Evolutionary conservation across 92 coral and sea anemone genomes (phyloP).

Genomic region (Actinostola sp.): DNA sequence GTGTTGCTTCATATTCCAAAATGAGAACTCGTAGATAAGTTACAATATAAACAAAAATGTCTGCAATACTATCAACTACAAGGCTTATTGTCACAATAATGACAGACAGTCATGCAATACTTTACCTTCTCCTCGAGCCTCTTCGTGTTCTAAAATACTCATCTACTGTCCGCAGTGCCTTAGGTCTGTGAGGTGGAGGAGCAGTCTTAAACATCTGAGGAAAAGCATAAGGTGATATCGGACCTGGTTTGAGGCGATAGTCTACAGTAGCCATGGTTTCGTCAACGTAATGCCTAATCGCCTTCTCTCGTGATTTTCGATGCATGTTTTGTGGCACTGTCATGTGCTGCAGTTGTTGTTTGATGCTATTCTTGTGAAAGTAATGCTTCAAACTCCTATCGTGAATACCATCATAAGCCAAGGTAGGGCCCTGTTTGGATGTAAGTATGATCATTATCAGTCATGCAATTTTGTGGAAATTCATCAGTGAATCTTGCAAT

Average conservation of each 20-base stretch:
- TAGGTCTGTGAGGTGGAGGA: conserved; percentile 84
- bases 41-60: no score
- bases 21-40: no score
- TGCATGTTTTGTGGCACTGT: conserved; percentile 50
- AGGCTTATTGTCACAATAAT: no score
- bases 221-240: conserved; percentile 87
- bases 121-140: conserved; percentile 80
- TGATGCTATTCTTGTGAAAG: conserved; percentile 63
- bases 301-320: conserved; percentile 64
- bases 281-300: conserved; percentile 75
- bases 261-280: conserved; percentile 84
- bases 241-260: conserved; percentile 83
- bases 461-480: not conserved
- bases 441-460: not conserved
- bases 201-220: conserved; percentile 57
- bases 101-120: no score
- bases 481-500: not conserved
- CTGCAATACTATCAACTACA: no score
- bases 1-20: no score
- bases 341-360: conserved; percentile 84
- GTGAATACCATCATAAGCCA: conserved; percentile 94
- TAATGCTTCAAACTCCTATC: conserved; percentile 97
- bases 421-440: conserved; percentile 82
- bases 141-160: conserved; percentile 86
- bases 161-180: conserved; percentile 83